Base-by-base conservation (phyloP, 2,797 vertebrate genomes). In the Mareca penelope region DNA sequence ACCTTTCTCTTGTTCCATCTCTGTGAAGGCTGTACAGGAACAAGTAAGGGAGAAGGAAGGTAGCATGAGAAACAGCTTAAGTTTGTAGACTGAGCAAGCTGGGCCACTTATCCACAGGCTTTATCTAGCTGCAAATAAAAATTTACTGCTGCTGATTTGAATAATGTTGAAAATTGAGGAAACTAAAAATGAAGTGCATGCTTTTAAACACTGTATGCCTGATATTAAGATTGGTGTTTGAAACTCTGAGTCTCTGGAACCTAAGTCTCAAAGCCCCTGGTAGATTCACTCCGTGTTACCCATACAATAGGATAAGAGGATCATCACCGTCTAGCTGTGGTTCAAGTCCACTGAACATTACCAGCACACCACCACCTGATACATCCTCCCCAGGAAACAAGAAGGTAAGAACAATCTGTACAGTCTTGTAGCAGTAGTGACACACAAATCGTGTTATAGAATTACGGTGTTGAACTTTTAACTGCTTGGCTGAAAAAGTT, bases 271-370 rank as follows among this genome's bases (percentile, higher is more conserved):
- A 35, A 55, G 31, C 8, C 10, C 4, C 35, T 37, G 46, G 21
- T 85, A 59, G 73, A 48, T n/a, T 48, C 4, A 8, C 59, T 50
- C 46, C 17, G 0, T 73, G 24, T 64, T 64, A 11, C 53, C 37
- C 7, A 0, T 88, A 12, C 80, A 56, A 95, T 81, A 99, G 99
- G 98, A 99, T 99, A 96, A 98, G 99, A 95, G 99, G 99, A 80
- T 99, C 99, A 15, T 99, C 99, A 2, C 99, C 99, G 64, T 99
- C 99, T 77, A 99, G 99, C 97, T 99, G 99, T 64, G 98, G 99
- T 83, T 99, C 99, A 37, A 99, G 99, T 94, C 99, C 99, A 5
- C 95, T 99, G 93, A 99, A 99, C 96, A 99, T 99, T 97, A 99
- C 99, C 97, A 99, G 99, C 98, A 99, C 99, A 2, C 99, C 99